Evolutionary conservation across 2,797 vertebrate species (phyloP).

Genomic region (Tinamus major): DNA sequence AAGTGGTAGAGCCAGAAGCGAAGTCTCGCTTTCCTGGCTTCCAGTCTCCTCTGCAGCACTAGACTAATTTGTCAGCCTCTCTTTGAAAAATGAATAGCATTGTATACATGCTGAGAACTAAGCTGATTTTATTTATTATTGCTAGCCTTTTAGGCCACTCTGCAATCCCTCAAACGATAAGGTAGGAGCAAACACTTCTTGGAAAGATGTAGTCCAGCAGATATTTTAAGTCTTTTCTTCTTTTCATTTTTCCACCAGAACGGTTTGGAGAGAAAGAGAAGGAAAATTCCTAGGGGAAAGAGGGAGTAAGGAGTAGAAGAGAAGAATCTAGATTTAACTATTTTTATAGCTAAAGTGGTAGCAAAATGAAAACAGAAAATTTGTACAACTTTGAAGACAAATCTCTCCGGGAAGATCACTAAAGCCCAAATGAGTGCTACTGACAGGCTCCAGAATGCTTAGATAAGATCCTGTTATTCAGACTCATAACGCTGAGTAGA

Average conservation of each 20-base stretch:
- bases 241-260: neutral
- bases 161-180: neutral
- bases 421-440: constrained; percentile 46
- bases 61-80: neutral
- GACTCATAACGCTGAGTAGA: constrained; percentile 46
- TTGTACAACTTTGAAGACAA: constrained; percentile 36
- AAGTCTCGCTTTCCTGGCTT: neutral
- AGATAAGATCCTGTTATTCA: constrained; percentile 64
- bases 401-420: constrained; percentile 48
- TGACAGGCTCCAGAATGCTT: constrained; percentile 53
- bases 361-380: neutral
- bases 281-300: neutral
- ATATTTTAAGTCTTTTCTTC: neutral
- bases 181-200: neutral
- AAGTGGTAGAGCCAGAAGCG: constrained; percentile 13
- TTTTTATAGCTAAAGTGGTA: neutral
- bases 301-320: neutral
- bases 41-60: neutral
- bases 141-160: neutral
- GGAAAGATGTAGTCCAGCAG: neutral
- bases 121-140: constrained; percentile 8
- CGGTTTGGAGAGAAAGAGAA: neutral
- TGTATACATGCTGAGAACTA: neutral
- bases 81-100: neutral
- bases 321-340: neutral